Base-by-base conservation (phyloP, 2,888 invertebrate genomes). In the Acleris holmiana region DNA sequence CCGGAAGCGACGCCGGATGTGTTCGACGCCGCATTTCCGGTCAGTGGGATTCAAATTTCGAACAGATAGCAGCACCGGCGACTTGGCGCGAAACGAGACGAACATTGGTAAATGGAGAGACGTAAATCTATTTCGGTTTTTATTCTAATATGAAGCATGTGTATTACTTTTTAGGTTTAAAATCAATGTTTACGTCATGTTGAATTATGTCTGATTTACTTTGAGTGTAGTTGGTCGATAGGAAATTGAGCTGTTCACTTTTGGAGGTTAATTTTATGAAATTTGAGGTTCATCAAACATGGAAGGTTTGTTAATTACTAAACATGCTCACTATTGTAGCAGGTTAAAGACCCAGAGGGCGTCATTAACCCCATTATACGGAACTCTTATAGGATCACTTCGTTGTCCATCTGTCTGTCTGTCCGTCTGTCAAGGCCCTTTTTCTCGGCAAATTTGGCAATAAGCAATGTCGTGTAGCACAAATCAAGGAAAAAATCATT, bases 1-100 rank as follows among this genome's bases (percentile, higher is more conserved):
- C 58, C 62, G 66, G 62, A 63, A 29, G 35, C 46, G 61, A 50
- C 25, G 54, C 25, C 54, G 61, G 61, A 56, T 13, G 64, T 51
- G 67, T 51, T 55, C 50, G 67, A 67, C 67, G 59, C 51, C 62
- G 55, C 67, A 60, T 64, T 56, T 66, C 67, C 67, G 67, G 67
- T 59, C 58, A 63, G 59, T 21, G 46, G 62, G 50, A 67, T 67
- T 67, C 64, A 61, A 63, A 67, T 67, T 67, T 50, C 59, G 56
- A 67, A 67, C 62, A 48, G 59, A 60, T 58, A 57, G 17, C 46
- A 50, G 8, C 49, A 47, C 57, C 58, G 67, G 25, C 56, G 64
- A 21, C 59, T 56, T 23, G 35, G 51, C 18, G 18, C 15, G 29
- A 35, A 44, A 44, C 44, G 44, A 17, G 17, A n/a, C 44, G 44